phyloP scores from a whole-genome alignment of 2,797 vertebrate species.

The Labeo calbasu region DNA sequence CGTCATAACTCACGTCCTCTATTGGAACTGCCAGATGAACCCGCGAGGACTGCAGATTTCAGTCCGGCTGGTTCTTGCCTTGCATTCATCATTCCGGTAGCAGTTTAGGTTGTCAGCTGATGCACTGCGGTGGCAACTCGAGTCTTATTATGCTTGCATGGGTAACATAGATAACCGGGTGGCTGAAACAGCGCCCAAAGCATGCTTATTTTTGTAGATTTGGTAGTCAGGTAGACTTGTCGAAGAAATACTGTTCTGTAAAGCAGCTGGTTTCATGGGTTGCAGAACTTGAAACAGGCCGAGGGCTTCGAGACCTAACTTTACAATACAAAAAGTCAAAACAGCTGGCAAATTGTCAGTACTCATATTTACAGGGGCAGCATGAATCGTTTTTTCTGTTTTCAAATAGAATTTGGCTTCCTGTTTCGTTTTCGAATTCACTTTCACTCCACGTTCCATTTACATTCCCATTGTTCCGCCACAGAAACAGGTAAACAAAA shows the following conservation, averaged over 20 bases:
- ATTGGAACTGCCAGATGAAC: slow-evolving; percentile 73
- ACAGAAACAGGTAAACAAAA: slow-evolving; percentile 42
- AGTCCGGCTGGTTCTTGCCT: slow-evolving; percentile 77
- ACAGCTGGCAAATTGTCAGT: slow-evolving; percentile 64
- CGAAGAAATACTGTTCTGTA: slow-evolving; percentile 80
- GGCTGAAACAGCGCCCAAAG: slow-evolving; percentile 80
- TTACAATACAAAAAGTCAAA: slow-evolving; percentile 54
- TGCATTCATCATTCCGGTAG: slow-evolving; percentile 74
- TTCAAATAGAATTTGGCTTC: slow-evolving; percentile 69
- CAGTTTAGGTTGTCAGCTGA: slow-evolving; percentile 75
- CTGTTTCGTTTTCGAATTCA: slow-evolving; percentile 40
- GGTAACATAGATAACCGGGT: slow-evolving; percentile 85
- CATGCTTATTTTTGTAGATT: slow-evolving; percentile 88
- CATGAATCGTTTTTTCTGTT: slow-evolving; percentile 63
- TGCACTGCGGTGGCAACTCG: slow-evolving; percentile 72
- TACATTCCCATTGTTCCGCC: slow-evolving; percentile 62
- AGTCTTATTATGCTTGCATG: slow-evolving; percentile 86
- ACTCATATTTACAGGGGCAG: slow-evolving; percentile 71
- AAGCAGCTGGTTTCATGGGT: slow-evolving; percentile 75
- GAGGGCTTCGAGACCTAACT: slow-evolving; percentile 67
- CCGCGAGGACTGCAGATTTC: slow-evolving; percentile 69
- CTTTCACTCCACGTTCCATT: slow-evolving; percentile 60
- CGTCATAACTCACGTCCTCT: slow-evolving; percentile 58
- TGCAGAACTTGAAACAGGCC: slow-evolving; percentile 72
- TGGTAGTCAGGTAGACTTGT: slow-evolving; percentile 82